phyloP scores from a whole-genome alignment of 1,140 invertebrate species.

The Pomacea maculata region DNA sequence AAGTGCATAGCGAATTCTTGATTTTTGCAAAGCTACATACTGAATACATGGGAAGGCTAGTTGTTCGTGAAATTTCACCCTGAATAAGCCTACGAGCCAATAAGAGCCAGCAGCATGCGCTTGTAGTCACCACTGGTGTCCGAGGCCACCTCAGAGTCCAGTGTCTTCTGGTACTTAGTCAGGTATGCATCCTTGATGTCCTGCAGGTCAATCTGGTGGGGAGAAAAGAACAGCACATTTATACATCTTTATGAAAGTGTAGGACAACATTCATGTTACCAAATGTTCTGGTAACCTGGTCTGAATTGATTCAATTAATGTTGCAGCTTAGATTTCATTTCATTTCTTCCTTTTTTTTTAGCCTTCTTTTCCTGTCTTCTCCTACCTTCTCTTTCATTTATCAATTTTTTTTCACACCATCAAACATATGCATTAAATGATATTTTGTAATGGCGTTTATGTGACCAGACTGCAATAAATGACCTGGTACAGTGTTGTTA shows the following conservation, averaged over 20 bases:
- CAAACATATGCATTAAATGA: neutral
- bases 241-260: neutral
- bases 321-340: neutral
- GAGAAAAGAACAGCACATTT: neutral
- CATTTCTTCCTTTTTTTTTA: neutral
- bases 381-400: neutral
- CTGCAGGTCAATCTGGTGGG: conserved; percentile 80
- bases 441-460: too few relatives aligned
- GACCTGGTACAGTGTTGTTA: neutral
- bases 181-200: conserved; percentile 81
- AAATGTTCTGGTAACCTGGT: neutral
- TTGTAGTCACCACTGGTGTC: conserved; percentile 94
- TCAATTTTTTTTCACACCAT: neutral
- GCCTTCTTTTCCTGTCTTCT: neutral
- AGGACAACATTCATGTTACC: neutral
- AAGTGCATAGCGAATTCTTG: too few relatives aligned
- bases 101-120: conserved; percentile 82
- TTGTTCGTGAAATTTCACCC: too few relatives aligned
- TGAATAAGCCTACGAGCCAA: conserved; percentile 60
- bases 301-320: neutral
- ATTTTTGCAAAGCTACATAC: too few relatives aligned
- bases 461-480: neutral
- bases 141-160: conserved; percentile 86
- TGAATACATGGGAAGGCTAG: too few relatives aligned
- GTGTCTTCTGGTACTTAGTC: conserved; percentile 81